Conservation (phyloP, 2,113 vertebrate genomes). For the Chlorodrepanis virens region DNA sequence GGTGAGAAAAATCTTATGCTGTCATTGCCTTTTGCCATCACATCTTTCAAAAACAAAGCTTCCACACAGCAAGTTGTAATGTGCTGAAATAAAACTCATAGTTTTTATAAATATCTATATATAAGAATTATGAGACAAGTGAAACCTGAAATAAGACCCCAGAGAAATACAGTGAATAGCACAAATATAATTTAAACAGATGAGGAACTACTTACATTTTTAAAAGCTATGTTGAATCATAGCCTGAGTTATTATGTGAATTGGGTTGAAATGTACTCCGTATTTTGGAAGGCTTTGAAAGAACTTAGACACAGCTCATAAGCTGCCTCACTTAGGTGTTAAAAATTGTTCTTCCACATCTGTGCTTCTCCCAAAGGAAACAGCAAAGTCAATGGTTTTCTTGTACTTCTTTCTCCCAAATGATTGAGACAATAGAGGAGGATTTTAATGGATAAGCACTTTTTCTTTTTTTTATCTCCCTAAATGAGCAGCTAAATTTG, state of each 20-base stretch:
- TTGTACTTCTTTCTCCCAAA: conserved; percentile 12
- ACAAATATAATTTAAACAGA: conserved; percentile 27
- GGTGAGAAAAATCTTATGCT: not conserved
- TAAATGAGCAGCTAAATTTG: conserved; percentile 35
- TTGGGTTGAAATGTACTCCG: not conserved
- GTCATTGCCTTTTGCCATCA: not conserved
- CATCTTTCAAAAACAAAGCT: not conserved
- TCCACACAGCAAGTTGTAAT: not conserved
- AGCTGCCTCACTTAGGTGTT: conserved; percentile 45
- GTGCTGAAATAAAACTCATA: not conserved
- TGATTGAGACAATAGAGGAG: not conserved
- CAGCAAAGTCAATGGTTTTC: conserved; percentile 37
- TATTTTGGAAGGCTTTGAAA: not conserved
- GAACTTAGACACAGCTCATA: conserved; percentile 40
- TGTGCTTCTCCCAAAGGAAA: conserved; percentile 47
- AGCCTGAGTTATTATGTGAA: conserved; percentile 38
- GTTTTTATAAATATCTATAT: not conserved
- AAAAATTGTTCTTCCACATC: conserved; percentile 49
- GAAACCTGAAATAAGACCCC: not conserved
- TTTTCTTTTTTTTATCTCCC: not conserved
- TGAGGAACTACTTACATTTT: not conserved
- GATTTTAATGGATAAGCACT: conserved; percentile 34
- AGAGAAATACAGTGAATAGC: not conserved
- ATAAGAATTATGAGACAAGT: not conserved
- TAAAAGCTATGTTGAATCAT: conserved; percentile 11